Conservation (phyloP, 1,140 invertebrate species). For the Pissodes strobi region DNA sequence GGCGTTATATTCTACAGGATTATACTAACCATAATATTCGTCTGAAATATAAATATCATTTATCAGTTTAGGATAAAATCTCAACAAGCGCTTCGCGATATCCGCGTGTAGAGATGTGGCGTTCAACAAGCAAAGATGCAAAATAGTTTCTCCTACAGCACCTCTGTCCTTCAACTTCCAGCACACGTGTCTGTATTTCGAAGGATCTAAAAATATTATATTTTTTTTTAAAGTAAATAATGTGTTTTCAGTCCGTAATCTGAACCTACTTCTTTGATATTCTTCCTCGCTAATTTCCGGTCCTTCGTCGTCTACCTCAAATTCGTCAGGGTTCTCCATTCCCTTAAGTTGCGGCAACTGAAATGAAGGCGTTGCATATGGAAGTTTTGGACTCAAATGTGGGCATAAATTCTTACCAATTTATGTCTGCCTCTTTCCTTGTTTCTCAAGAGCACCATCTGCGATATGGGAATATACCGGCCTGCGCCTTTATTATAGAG, state of each 20-base stretch:
- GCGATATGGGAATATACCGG: slow-evolving; percentile 83
- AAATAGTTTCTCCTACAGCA: slow-evolving; percentile 92
- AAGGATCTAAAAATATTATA: slow-evolving; percentile 54
- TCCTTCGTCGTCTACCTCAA: slow-evolving; percentile 76
- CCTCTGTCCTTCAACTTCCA: slow-evolving; percentile 93
- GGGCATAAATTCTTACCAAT: slow-evolving; percentile 70
- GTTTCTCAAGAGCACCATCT: slow-evolving; percentile 85
- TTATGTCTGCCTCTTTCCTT: slow-evolving; percentile 81
- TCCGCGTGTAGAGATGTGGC: slow-evolving; percentile 90
- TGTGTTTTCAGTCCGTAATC: no score
- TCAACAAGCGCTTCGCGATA: slow-evolving; percentile 87
- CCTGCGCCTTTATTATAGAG: slow-evolving; percentile 93
- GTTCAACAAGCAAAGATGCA: slow-evolving; percentile 92
- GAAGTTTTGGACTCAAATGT: no score
- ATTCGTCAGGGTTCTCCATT: slow-evolving; percentile 82
- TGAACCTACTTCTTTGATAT: slow-evolving; percentile 53
- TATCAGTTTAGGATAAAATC: slow-evolving; percentile 92
- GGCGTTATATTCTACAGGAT: not conserved
- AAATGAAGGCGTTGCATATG: no score
- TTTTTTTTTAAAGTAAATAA: no score
- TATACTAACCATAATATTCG: slow-evolving; percentile 91
- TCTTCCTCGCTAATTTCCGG: slow-evolving; percentile 61
- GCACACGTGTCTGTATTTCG: slow-evolving; percentile 79
- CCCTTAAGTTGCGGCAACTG: slow-evolving; percentile 72
- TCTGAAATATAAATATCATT: slow-evolving; percentile 95